Conservation (phyloP, 2,113 vertebrate species). For the Loxodonta africana region DNA sequence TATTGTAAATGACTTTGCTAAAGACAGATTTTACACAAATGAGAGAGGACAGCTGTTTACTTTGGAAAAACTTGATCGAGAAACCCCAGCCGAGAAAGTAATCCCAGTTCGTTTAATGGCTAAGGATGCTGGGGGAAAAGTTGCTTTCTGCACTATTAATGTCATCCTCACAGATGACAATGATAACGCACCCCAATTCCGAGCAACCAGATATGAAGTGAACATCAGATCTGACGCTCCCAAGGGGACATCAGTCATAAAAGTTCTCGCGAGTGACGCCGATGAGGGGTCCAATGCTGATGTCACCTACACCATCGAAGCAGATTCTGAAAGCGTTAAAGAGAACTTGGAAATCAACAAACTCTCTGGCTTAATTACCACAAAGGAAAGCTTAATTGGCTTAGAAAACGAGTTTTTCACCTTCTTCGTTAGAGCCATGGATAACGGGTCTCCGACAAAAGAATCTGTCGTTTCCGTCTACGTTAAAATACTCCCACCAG, state of each 20-base stretch:
- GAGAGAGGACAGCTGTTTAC: conserved; percentile 95
- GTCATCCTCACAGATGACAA: conserved; percentile 98
- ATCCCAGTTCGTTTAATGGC: conserved; percentile 95
- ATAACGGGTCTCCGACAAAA: conserved; percentile 93
- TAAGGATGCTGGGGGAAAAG: conserved; percentile 96
- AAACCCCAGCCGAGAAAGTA: conserved; percentile 94
- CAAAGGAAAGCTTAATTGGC: conserved; percentile 97
- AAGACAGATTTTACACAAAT: conserved; percentile 95
- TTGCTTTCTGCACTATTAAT: conserved; percentile 96
- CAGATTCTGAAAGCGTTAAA: conserved; percentile 93
- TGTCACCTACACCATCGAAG: conserved; percentile 93
- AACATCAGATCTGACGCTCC: conserved; percentile 92
- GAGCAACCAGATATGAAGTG: conserved; percentile 94
- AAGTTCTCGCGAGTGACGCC: conserved; percentile 95
- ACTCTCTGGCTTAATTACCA: conserved; percentile 93
- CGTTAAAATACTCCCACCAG: conserved; percentile 94
- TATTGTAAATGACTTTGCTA: conserved; percentile 97
- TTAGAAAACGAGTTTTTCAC: conserved; percentile 95
- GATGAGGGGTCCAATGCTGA: conserved; percentile 99
- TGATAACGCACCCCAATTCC: conserved; percentile 96
- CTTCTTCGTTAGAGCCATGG: conserved; percentile 95
- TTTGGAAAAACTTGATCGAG: conserved; percentile 95
- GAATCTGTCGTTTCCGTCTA: conserved; percentile 95
- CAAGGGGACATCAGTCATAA: conserved; percentile 93
- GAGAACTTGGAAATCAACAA: conserved; percentile 97